Percentiles rank a stretch among this genome's conserved stretches.
These are phyloP conservation scores for Drosophila setosimentum DNA, from an alignment of 2,888 invertebrate species.

Conservation along the genomic window DNA sequence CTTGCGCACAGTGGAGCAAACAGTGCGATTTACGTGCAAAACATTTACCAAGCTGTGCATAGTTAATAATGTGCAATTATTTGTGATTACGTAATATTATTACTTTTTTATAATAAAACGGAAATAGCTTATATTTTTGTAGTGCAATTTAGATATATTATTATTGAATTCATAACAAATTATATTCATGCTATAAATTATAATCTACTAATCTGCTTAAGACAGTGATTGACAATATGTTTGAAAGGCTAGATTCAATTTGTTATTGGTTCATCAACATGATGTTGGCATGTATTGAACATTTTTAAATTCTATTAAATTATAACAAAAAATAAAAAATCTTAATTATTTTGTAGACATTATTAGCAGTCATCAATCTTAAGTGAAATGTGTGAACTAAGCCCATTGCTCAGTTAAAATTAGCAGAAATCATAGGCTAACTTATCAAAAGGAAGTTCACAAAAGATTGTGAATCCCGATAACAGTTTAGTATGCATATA, in stretches of 20 bases:
- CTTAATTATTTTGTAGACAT: not conserved
- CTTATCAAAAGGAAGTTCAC: not conserved
- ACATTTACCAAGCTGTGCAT: not conserved
- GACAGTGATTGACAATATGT: not conserved
- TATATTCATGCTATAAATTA: not conserved
- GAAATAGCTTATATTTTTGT: not conserved
- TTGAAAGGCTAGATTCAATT: not conserved
- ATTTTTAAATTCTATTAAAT: not conserved
- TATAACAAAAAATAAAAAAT: not conserved
- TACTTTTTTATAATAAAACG: not conserved
- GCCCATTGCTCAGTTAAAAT: not conserved
- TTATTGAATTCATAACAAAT: too few relatives aligned
- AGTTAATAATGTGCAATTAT: not conserved
- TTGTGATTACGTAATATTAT: not conserved
- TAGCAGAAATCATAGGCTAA: not conserved
- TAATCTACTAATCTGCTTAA: not conserved
- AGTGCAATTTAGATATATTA: not conserved
- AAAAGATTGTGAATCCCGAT: not conserved
- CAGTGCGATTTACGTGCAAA: not conserved
- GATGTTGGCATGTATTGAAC: not conserved
- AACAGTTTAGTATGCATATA: not conserved
- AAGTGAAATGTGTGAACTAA: not conserved
- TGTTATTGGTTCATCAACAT: not conserved
- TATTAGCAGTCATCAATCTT: not conserved
- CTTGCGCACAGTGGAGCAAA: constrained; percentile 46